phyloP scores from a whole-genome alignment of 2,888 invertebrate species.

The Euclidia mi region DNA sequence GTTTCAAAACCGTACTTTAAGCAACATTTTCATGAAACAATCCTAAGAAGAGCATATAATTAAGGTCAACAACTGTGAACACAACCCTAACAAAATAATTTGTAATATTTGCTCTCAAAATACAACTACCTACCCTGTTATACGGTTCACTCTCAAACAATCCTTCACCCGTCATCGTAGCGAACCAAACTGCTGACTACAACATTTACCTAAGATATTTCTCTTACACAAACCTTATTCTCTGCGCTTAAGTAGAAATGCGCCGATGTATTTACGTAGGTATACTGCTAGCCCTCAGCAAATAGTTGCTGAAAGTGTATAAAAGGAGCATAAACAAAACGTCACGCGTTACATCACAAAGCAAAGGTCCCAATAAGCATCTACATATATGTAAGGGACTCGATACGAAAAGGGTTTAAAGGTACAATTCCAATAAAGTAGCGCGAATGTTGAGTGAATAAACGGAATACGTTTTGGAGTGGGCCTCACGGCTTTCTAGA shows the following conservation, averaged over 20 bases:
- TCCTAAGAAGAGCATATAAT: too few relatives aligned
- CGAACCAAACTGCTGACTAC: slow-evolving; percentile 25
- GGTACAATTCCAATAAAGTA: slow-evolving; percentile 82
- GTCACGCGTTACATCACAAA: slow-evolving; percentile 74
- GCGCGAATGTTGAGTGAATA: slow-evolving; percentile 73
- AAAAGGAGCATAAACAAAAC: slow-evolving; percentile 71
- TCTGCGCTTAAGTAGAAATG: slow-evolving; percentile 52
- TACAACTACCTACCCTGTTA: slow-evolving; percentile 26
- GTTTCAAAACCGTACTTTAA: too few relatives aligned
- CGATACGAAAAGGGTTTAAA: slow-evolving; percentile 77
- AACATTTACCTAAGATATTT: slow-evolving; percentile 36
- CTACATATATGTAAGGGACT: slow-evolving; percentile 70
- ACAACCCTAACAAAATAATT: too few relatives aligned
- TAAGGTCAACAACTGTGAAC: too few relatives aligned
- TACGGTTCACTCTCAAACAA: slow-evolving; percentile 30
- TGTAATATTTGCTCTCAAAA: too few relatives aligned
- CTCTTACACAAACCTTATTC: slow-evolving; percentile 46
- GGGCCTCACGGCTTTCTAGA: slow-evolving; percentile 68
- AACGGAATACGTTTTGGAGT: slow-evolving; percentile 67
- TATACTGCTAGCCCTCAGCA: slow-evolving; percentile 58
- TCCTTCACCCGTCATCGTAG: slow-evolving; percentile 15
- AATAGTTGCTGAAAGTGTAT: slow-evolving; percentile 68
- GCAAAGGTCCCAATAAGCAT: slow-evolving; percentile 75
- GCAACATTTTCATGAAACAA: too few relatives aligned
- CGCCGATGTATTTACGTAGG: slow-evolving; percentile 59